Evolutionary conservation across 2,797 vertebrate genomes (phyloP), one percentile per base, ranked within the genome.

Genomic region (Geotria australis): DNA sequence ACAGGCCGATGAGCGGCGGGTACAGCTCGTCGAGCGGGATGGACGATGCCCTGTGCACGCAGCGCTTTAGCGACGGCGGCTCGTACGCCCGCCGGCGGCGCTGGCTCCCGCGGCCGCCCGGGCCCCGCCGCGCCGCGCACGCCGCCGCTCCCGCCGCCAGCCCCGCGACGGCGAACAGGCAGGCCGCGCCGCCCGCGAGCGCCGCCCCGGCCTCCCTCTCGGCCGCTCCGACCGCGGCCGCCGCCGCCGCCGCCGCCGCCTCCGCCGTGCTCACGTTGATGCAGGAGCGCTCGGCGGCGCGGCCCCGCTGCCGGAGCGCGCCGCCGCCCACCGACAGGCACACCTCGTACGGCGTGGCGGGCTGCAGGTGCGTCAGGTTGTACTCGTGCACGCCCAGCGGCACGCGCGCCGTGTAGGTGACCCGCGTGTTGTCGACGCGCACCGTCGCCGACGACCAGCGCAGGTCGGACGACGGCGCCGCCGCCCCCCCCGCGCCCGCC

Each of bases 1-100:
- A 96, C 68, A 96, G 73, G 69, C 85, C 95, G 68, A 96, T 96
- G 61, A 96, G 86, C 3, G 89, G 89, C 3, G 88, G 89, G 67
- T 96, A 95, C 57, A 96, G 72, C 73, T 96, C 89, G 0, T 96
- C 95, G 48, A 96, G 70, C 0, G 89, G 89, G 67, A 96, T 93
- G 1, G 89, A 93, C 2, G 89, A 95, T 57, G 85, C 95, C 71
- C 94, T 96, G 73, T 94, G 85, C 88, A 95, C 94, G 74, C 95
- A 96, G 69, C 95, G 95, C 71, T 95, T 95, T 57, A 96, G 64
- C 0, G 89, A 96, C 59, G 93, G 89, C 65, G 93, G 84, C 66
- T 94, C 94, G 70, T 93, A 95, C 73, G 91, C 94, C 48, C 85
- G 79, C 70, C 93, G 93, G 70, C 88, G 81, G 59, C 85, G 75